Percentiles rank a stretch among this genome's conserved stretches.
These are phyloP conservation scores for Formicarius rufipectus DNA, from an alignment of 2,113 vertebrate species.

Conservation along the genomic window DNA sequence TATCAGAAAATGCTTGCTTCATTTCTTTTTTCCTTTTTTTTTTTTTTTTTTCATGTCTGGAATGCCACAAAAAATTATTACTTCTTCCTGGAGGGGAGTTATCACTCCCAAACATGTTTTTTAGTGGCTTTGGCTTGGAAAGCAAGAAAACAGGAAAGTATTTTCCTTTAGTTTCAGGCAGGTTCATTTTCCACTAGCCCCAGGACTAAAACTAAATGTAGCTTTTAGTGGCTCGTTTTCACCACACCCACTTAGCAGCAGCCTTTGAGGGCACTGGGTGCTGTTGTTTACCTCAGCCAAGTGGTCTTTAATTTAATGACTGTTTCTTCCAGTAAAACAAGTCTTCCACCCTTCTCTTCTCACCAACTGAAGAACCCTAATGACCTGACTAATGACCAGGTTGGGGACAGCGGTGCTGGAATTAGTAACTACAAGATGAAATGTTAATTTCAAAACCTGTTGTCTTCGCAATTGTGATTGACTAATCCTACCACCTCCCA, in stretches of 20 bases:
- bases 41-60: neutral
- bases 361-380: neutral
- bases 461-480: neutral
- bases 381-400: neutral
- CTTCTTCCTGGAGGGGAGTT: neutral
- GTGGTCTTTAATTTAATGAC: neutral
- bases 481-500: neutral
- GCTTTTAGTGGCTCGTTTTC: neutral
- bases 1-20: neutral
- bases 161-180: conserved; percentile 48
- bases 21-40: no score
- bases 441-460: neutral
- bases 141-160: conserved; percentile 52
- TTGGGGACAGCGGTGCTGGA: neutral
- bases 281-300: conserved; percentile 53
- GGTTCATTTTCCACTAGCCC: conserved; percentile 68
- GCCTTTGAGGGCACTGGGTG: neutral
- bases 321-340: conserved; percentile 40
- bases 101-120: neutral
- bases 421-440: neutral
- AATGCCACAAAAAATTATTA: neutral
- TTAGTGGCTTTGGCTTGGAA: conserved; percentile 12
- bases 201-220: conserved; percentile 39
- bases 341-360: neutral
- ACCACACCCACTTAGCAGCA: conserved; percentile 59